Percentiles rank a stretch among this genome's conserved stretches.
phyloP scores from a whole-genome alignment of 2,113 vertebrate genomes.

The Tupaia tana region DNA sequence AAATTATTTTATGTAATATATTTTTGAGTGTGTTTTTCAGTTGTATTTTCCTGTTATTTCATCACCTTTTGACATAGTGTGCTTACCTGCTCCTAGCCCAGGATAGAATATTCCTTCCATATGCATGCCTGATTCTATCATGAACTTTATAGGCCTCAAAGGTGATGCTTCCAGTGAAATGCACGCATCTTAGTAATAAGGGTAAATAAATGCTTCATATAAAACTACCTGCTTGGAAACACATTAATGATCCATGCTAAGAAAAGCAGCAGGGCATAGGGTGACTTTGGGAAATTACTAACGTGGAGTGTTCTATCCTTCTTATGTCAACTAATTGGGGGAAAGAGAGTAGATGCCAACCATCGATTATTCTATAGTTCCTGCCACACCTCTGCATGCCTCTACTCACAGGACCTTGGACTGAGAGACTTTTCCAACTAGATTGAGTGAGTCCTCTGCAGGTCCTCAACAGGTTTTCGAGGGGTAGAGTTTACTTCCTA shows the following conservation, averaged over 20 bases:
- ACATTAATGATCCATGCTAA: conserved; percentile 14
- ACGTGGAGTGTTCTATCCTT: not conserved
- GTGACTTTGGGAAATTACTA: not conserved
- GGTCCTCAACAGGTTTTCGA: not conserved
- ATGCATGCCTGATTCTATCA: conserved; percentile 31
- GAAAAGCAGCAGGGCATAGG: not conserved
- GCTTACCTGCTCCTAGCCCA: not conserved
- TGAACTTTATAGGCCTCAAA: conserved; percentile 21
- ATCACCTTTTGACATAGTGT: not conserved
- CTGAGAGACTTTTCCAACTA: not conserved
- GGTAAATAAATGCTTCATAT: conserved; percentile 78
- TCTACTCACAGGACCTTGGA: not conserved
- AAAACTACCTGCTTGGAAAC: conserved; percentile 69
- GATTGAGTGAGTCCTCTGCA: not conserved
- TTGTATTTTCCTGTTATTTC: not conserved
- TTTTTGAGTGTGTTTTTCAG: conserved; percentile 54
- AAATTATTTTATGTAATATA: conserved; percentile 69
- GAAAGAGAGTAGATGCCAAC: not conserved
- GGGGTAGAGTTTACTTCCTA: not conserved
- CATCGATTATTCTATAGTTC: not conserved
- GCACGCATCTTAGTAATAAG: conserved; percentile 69
- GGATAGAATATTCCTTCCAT: not conserved
- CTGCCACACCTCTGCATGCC: not conserved
- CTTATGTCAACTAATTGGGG: not conserved
- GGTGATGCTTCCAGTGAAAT: conserved; percentile 68